Conservation (phyloP, 1,140 invertebrate genomes). For the Zaprionus tsacasi region DNA sequence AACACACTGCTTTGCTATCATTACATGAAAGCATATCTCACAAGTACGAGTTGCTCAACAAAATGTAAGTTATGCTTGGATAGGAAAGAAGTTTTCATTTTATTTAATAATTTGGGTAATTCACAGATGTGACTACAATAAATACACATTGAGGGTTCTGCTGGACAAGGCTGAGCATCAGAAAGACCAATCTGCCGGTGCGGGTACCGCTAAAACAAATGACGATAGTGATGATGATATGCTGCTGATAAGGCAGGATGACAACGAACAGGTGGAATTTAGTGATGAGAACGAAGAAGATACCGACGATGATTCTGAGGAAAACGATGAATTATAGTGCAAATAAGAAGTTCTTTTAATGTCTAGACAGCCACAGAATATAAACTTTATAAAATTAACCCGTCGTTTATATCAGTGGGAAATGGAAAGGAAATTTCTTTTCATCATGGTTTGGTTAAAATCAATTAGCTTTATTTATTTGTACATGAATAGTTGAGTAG, state of each 20-base stretch:
- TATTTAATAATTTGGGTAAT: not conserved
- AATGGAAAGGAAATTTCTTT: not conserved
- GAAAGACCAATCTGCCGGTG: slow-evolving; percentile 16
- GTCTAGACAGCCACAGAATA: not conserved
- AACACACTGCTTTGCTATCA: slow-evolving; percentile 88
- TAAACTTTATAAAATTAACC: not conserved
- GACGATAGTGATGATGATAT: slow-evolving; percentile 71
- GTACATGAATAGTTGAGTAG: slow-evolving; percentile 41
- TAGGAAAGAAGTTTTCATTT: not conserved
- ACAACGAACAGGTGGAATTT: slow-evolving; percentile 41
- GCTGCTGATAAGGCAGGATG: slow-evolving; percentile 60
- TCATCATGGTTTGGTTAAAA: slow-evolving; percentile 45
- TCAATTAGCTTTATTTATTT: slow-evolving; percentile 46
- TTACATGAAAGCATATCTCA: slow-evolving; percentile 92
- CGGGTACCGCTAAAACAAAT: not conserved
- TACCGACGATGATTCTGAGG: slow-evolving; percentile 36
- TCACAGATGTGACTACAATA: slow-evolving; percentile 92
- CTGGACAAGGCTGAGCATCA: slow-evolving; percentile 85
- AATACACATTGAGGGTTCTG: slow-evolving; percentile 90
- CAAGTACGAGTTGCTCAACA: slow-evolving; percentile 92
- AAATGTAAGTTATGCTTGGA: slow-evolving; percentile 89
- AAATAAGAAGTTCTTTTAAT: slow-evolving; percentile 18
- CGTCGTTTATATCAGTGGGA: not conserved
- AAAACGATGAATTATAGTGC: slow-evolving; percentile 19
- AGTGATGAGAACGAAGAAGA: slow-evolving; percentile 57